Percentiles rank a stretch among this genome's conserved stretches.
phyloP scores from a whole-genome alignment of 2,888 invertebrate genomes.

The Ctena decussata region DNA sequence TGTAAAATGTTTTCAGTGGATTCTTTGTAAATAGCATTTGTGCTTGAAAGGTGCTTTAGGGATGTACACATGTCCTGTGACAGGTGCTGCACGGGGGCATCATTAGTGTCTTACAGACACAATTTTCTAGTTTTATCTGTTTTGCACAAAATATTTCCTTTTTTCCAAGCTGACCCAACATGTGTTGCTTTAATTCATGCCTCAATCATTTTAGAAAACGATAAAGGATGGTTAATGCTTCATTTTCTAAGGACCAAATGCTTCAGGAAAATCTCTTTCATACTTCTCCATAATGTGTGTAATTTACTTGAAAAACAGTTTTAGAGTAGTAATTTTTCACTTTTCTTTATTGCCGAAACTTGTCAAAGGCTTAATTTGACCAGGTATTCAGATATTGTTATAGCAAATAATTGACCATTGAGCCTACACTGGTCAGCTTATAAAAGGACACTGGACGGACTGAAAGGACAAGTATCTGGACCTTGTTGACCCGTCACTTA shows the following conservation, averaged over 20 bases:
- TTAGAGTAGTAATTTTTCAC: slow-evolving; percentile 4
- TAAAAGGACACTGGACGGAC: background rate
- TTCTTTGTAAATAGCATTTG: too few species aligned
- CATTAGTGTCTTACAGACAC: too few species aligned
- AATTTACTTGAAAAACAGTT: slow-evolving; percentile 9
- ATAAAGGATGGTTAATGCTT: background rate
- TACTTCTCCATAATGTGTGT: background rate
- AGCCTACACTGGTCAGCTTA: background rate
- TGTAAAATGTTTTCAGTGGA: too few species aligned
- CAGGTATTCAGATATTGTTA: background rate
- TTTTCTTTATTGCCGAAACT: background rate
- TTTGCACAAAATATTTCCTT: too few species aligned
- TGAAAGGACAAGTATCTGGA: background rate
- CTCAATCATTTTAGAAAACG: background rate
- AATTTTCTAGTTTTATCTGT: too few species aligned
- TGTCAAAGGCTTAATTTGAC: background rate
- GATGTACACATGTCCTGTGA: too few species aligned
- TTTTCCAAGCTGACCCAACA: background rate
- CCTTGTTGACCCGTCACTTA: background rate
- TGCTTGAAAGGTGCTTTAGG: too few species aligned
- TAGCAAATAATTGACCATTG: background rate
- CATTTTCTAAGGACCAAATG: background rate
- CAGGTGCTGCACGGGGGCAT: too few species aligned
- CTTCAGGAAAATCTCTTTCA: slow-evolving; percentile 7
- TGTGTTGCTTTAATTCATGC: background rate